Evolutionary conservation across 2,113 vertebrate species (phyloP).

Genomic region (Thomomys bottae): DNA sequence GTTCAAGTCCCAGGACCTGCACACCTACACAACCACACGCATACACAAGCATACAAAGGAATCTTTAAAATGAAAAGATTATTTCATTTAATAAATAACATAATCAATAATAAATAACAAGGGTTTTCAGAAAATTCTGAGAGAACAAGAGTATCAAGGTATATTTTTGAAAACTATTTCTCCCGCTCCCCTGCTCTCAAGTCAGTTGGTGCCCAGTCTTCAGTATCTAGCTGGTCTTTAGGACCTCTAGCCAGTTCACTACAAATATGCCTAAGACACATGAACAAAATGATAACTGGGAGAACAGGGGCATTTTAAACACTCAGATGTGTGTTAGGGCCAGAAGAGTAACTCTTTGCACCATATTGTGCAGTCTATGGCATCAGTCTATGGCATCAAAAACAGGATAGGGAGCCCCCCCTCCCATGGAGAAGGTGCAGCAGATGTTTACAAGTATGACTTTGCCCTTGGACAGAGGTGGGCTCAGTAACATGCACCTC

Average conservation of each 20-base stretch:
- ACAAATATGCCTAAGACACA: background rate
- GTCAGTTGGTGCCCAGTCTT: accelerated
- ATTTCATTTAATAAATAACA: too few species aligned
- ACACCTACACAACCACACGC: too few species aligned
- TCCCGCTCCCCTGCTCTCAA: too few species aligned
- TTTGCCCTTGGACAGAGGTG: background rate
- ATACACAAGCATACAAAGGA: too few species aligned
- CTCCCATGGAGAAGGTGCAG: accelerated
- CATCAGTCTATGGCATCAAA: too few species aligned
- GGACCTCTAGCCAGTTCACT: background rate
- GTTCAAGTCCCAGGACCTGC: too few species aligned
- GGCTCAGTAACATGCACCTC: background rate
- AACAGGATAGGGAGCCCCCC: background rate
- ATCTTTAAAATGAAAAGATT: too few species aligned
- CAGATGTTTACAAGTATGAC: accelerated
- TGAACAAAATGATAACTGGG: too few species aligned
- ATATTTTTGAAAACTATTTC: background rate
- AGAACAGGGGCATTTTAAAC: background rate
- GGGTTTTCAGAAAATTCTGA: too few species aligned
- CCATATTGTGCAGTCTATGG: background rate
- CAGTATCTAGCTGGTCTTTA: background rate
- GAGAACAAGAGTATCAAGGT: too few species aligned
- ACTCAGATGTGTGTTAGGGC: background rate
- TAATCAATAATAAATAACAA: too few species aligned
- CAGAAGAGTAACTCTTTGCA: background rate